phyloP scores from a whole-genome alignment of 1,140 invertebrate genomes.

The Sinonovacula constricta region DNA sequence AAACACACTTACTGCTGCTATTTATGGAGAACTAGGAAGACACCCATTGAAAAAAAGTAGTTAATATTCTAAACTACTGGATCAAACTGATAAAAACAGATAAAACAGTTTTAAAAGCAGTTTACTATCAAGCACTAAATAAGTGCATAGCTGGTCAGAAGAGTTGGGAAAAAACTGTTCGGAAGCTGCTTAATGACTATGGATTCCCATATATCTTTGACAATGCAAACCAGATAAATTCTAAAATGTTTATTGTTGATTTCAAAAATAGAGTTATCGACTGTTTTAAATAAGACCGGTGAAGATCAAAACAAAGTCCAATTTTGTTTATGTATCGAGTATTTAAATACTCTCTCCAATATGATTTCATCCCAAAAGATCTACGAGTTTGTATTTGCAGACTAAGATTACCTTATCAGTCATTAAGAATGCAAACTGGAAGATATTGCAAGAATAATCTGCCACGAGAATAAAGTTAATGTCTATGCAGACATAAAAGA shows the following conservation, averaged over 20 bases:
- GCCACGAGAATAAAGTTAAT: not conserved
- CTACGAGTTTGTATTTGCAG: not conserved
- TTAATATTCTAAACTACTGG: conserved; percentile 23
- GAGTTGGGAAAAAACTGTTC: conserved; percentile 23
- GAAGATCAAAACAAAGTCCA: not conserved
- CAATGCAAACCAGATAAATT: not conserved
- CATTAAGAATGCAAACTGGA: conserved; percentile 18
- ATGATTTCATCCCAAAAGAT: conserved; percentile 2
- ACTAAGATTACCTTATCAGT: not conserved
- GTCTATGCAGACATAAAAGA: conserved; percentile 6
- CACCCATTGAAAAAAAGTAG: conserved; percentile 8
- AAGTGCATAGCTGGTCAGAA: conserved; percentile 6
- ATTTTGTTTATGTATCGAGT: conserved; percentile 8
- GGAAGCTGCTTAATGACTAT: conserved; percentile 10
- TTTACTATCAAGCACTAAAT: conserved; percentile 7
- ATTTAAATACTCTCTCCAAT: conserved; percentile 2
- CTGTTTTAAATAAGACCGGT: conserved; percentile 14
- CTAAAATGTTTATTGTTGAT: not conserved
- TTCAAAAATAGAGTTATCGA: conserved; percentile 13
- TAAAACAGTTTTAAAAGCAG: conserved; percentile 20
- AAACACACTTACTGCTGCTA: conserved; percentile 18
- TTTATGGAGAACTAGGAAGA: no score
- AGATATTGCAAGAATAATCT: conserved; percentile 5
- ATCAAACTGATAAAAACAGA: not conserved
- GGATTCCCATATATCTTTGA: conserved; percentile 19